Evolutionary conservation across 2,113 vertebrate species (phyloP), one percentile per base, ranked within the genome.

Genomic region (Prunella himalayana): DNA sequence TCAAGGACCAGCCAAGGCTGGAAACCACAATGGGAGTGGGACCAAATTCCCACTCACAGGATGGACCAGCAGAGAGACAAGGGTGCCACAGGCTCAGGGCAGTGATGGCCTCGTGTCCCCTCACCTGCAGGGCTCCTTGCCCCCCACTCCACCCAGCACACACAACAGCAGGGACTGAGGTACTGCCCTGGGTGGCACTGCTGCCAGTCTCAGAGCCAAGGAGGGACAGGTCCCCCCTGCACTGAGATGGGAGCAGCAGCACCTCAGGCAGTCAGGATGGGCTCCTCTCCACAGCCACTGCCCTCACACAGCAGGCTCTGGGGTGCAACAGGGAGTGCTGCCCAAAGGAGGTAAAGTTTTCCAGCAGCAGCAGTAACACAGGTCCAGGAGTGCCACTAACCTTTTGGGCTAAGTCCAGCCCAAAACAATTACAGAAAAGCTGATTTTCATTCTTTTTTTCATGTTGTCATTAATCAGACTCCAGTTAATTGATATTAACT

Each of bases 401-500:
- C 24, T 12, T 33, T 33, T 8, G 6, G 50, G 70, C 69, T 95
- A 95, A 88, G 96, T 92, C 59, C 82, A 95, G 61, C 30, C 57
- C 33, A 23, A 72, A 88, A 59, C 87, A 95, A 95, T 92, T 93
- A 86, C 65, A 92, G 61, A 73, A 72, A 45, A 49, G 57, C 64
- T 86, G 66, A 86, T 94, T 91, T 51, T 57, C 42, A 37, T 21
- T 64, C 4, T 56, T 64, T 56, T 70, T 82, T 47, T 49, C 61
- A 49, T 11, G 50, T 69, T 82, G 82, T 63, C 45, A 51, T 61
- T 86, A 94, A 86, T 94, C 89, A 86, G 69, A 77, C 69, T 71
- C 44, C 72, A 87, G 76, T 53, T 93, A 94, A 96, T 77, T 76
- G 72, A 19, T 93, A 79, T 82, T 92, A 96, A 95, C 72, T 28